Evolutionary conservation across 2,113 vertebrate genomes (phyloP).

Genomic region (Percina caprodes): DNA sequence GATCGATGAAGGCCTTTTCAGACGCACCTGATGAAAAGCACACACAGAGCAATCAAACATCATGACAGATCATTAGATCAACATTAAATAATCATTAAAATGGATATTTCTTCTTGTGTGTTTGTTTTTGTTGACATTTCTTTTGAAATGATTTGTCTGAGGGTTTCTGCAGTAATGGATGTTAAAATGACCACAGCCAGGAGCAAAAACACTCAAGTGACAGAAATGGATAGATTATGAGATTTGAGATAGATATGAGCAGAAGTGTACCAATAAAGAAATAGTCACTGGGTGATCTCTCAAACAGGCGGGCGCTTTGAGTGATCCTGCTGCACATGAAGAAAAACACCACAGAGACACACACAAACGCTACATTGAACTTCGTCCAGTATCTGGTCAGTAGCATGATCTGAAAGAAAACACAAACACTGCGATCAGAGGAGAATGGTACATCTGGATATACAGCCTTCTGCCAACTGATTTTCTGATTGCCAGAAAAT

Average conservation of each 20-base stretch:
- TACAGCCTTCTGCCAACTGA: background rate
- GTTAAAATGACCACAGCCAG: background rate
- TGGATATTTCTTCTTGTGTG: background rate
- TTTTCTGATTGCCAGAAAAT: background rate
- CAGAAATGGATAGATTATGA: background rate
- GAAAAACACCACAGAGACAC: constrained; percentile 82
- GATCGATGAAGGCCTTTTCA: constrained; percentile 78
- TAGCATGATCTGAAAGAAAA: constrained; percentile 82
- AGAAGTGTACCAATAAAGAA: constrained; percentile 85
- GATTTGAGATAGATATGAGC: background rate
- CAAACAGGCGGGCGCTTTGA: constrained; percentile 82
- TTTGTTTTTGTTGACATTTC: background rate
- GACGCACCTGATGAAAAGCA: constrained; percentile 81
- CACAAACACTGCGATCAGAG: constrained; percentile 11
- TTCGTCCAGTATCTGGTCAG: constrained; percentile 88
- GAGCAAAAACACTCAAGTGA: background rate
- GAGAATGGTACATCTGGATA: background rate
- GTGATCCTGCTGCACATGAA: constrained; percentile 81
- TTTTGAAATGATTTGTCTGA: constrained; percentile 6
- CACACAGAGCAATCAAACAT: constrained; percentile 28
- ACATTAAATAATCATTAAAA: constrained; percentile 7
- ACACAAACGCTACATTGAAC: constrained; percentile 75
- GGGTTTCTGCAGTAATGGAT: background rate
- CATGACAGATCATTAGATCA: constrained; percentile 11
- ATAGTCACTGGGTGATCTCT: constrained; percentile 81